Evolutionary conservation across 2,797 vertebrate species (phyloP).

Genomic region (Cyclura pinguis): DNA sequence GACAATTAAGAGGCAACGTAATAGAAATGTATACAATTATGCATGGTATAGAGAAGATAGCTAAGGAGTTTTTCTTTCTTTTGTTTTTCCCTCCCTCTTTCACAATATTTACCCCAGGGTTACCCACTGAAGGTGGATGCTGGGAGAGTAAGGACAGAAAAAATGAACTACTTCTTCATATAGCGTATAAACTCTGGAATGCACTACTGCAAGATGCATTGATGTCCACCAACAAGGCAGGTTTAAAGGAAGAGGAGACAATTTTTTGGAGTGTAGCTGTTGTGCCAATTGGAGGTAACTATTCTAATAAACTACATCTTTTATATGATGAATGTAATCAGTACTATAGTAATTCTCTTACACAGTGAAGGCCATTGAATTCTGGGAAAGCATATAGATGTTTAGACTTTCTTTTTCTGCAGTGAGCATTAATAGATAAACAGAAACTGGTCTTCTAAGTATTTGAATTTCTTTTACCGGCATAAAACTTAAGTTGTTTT

Average conservation of each 20-base stretch:
- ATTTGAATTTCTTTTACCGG: neutral
- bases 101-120: neutral
- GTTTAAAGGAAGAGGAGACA: neutral
- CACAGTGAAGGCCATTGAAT: neutral
- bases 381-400: neutral
- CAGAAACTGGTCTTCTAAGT: neutral
- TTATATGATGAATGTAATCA: neutral
- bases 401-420: neutral
- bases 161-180: neutral
- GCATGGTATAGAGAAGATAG: neutral
- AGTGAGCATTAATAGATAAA: neutral
- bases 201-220: neutral
- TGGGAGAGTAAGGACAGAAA: neutral
- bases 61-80: neutral
- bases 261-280: neutral
- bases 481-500: neutral
- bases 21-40: neutral
- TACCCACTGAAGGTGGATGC: neutral
- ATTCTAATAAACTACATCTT: too few relatives aligned
- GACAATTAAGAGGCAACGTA: neutral
- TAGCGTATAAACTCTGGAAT: neutral
- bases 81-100: neutral
- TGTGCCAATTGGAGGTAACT: neutral
- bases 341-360: neutral
- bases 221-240: neutral